Evolutionary conservation across 2,113 vertebrate species (phyloP).

Genomic region (Egretta garzetta): DNA sequence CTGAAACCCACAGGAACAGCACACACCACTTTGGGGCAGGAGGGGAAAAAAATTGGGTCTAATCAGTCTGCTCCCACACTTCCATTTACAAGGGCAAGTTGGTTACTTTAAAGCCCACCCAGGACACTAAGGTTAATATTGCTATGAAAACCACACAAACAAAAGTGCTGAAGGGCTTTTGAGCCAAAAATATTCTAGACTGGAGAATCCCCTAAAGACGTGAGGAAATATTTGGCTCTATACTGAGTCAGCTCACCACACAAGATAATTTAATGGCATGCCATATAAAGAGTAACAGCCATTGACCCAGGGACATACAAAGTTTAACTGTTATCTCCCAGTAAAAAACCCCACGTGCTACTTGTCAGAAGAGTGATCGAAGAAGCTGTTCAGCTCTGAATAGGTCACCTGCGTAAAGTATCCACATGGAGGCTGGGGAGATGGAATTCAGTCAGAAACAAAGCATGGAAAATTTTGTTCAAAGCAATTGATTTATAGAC

Average conservation of each 20-base stretch:
- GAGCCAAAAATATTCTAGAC: not conserved
- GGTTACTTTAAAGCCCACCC: not conserved
- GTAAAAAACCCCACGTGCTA: rapidly evolving
- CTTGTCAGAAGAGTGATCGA: not conserved
- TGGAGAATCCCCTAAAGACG: not conserved
- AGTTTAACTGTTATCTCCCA: not conserved
- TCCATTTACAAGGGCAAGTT: not conserved
- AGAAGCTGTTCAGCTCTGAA: not conserved
- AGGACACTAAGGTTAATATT: not conserved
- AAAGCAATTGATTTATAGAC: not conserved
- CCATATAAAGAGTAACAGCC: not conserved
- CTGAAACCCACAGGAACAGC: not conserved
- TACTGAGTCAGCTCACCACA: not conserved
- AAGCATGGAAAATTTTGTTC: not conserved
- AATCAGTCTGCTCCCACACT: not conserved
- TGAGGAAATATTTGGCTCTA: not conserved
- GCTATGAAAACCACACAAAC: not conserved
- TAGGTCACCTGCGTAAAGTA: not conserved
- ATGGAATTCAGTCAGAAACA: not conserved
- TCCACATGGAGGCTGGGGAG: rapidly evolving
- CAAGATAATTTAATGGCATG: not conserved
- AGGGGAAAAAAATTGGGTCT: not conserved
- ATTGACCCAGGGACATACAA: not conserved
- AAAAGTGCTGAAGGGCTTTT: not conserved
- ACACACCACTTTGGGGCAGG: rapidly evolving